Evolutionary conservation across 2,797 vertebrate genomes (phyloP).

Genomic region (Scolopax bukidnonensis): DNA sequence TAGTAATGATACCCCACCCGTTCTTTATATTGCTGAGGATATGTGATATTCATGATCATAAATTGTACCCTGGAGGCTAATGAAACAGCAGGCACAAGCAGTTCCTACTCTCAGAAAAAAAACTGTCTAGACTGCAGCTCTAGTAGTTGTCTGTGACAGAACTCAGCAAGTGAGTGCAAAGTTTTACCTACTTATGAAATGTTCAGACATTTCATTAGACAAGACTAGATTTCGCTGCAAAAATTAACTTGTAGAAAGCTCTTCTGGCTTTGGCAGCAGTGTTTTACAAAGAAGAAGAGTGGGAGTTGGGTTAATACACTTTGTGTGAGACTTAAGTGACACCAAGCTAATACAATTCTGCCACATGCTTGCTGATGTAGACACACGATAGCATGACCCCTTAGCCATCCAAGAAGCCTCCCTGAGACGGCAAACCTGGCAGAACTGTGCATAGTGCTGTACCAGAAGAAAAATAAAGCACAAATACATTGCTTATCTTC

Average conservation of each 20-base stretch:
- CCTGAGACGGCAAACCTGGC: not conserved
- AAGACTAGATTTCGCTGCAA: not conserved
- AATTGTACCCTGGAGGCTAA: conserved; percentile 9
- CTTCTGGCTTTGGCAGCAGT: not conserved
- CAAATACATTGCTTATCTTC: not conserved
- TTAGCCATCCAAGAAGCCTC: not conserved
- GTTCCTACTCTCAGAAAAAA: conserved; percentile 31
- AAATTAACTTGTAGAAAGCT: conserved; percentile 12
- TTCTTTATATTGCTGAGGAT: not conserved
- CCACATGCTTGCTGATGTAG: not conserved
- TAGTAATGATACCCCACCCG: not conserved
- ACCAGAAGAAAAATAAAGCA: not conserved
- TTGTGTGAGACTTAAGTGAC: not conserved
- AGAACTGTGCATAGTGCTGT: not conserved
- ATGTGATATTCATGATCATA: conserved; percentile 12
- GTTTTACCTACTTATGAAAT: not conserved
- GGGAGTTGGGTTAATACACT: not conserved
- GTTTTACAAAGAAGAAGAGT: not conserved
- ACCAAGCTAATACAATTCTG: not conserved
- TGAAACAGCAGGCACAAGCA: conserved; percentile 3
- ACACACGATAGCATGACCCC: not conserved
- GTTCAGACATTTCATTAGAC: conserved; percentile 22
- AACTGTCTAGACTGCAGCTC: conserved; percentile 25
- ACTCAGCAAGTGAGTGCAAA: not conserved
- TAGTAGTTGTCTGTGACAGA: not conserved